Evolutionary conservation across 2,888 invertebrate genomes (phyloP).

Genomic region (Oligia fasciuncula): DNA sequence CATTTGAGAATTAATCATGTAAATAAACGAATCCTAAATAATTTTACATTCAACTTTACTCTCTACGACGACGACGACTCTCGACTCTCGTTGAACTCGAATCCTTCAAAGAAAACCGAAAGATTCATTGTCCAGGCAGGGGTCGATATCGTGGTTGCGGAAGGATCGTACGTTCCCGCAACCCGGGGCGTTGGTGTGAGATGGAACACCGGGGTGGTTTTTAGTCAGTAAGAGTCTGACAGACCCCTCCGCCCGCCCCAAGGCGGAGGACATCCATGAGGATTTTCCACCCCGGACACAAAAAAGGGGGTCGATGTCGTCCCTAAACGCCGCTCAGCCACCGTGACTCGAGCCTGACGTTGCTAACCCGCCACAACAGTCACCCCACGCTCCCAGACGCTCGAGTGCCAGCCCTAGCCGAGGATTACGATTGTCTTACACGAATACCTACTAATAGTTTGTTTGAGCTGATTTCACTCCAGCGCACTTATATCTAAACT

Average conservation of each 20-base stretch:
- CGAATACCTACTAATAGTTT: constrained; percentile 57
- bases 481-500: constrained; percentile 31
- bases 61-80: no score
- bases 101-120: neutral
- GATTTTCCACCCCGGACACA: no score
- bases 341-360: neutral
- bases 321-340: neutral
- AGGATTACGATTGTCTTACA: constrained; percentile 52
- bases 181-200: no score
- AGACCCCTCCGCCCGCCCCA: no score
- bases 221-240: no score
- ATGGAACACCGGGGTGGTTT: no score
- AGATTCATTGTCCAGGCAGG: neutral
- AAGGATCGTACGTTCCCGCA: no score
- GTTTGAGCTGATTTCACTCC: constrained; percentile 37
- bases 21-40: neutral
- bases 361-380: neutral
- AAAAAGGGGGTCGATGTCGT: neutral
- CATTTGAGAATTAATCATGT: constrained; percentile 1
- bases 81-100: neutral
- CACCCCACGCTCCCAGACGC: neutral
- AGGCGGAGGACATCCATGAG: no score
- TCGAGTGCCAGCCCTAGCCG: constrained; percentile 37
- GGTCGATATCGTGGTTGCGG: no score
- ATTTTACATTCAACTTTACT: constrained; percentile 5